Conservation (phyloP, 2,888 invertebrate species). For the Tipula confusa region DNA sequence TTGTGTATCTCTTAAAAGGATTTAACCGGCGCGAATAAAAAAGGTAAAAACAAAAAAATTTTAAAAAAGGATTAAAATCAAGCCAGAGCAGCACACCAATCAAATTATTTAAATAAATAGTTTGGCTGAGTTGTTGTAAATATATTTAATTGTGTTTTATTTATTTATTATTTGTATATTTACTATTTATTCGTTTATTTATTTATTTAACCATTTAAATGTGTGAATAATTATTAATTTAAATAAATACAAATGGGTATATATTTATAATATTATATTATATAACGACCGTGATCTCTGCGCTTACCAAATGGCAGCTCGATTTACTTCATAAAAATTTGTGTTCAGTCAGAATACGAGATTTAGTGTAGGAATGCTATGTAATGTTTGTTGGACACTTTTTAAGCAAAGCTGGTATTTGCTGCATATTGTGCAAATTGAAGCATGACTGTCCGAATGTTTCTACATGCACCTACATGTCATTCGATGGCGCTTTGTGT, state of each 20-base stretch:
- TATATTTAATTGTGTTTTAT: slow-evolving; percentile 25
- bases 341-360: background rate
- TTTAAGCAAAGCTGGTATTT: too few species aligned
- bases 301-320: too few species aligned
- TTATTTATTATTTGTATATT: slow-evolving; percentile 25
- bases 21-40: background rate
- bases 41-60: background rate
- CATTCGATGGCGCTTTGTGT: too few species aligned
- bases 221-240: slow-evolving; percentile 25
- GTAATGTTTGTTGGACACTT: too few species aligned
- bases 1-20: background rate
- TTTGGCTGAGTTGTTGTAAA: background rate
- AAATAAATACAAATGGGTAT: background rate
- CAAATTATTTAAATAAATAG: slow-evolving; percentile 25
- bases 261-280: too few species aligned
- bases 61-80: background rate
- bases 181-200: slow-evolving; percentile 25
- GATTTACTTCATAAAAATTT: too few species aligned
- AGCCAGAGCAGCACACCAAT: background rate
- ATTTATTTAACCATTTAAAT: slow-evolving; percentile 1
- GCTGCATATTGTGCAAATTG: too few species aligned
- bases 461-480: too few species aligned
- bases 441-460: too few species aligned
- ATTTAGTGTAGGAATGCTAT: too few species aligned
- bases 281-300: too few species aligned